Evolutionary conservation across 2,888 invertebrate species (phyloP).

Genomic region (Meandrusa payeni): DNA sequence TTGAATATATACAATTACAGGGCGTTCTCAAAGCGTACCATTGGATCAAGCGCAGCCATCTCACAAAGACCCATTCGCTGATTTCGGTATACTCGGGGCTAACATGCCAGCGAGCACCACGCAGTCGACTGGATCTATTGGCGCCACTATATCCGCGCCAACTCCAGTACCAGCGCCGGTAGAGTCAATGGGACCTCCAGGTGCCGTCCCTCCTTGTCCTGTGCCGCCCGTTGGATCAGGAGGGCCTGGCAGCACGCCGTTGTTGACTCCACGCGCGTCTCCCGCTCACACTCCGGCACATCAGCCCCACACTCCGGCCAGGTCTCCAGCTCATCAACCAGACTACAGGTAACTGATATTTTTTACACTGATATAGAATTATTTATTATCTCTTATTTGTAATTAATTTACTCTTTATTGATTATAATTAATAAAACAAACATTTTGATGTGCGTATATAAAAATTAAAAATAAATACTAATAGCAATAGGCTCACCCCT

Average conservation of each 20-base stretch:
- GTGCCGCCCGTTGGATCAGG: slow-evolving; percentile 21
- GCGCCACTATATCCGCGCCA: slow-evolving; percentile 9
- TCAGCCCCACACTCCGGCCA: slow-evolving; percentile 50
- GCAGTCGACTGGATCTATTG: slow-evolving; percentile 21
- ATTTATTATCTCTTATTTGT: too few species aligned
- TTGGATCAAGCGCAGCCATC: slow-evolving; percentile 70
- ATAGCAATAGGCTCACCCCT: too few species aligned
- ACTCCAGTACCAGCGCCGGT: slow-evolving; percentile 9
- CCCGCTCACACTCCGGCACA: slow-evolving; percentile 58
- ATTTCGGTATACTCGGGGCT: slow-evolving; percentile 77
- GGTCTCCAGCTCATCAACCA: slow-evolving; percentile 68
- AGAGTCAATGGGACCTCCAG: too few species aligned
- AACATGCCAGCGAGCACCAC: slow-evolving; percentile 26
- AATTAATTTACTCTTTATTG: too few species aligned
- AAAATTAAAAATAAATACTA: too few species aligned
- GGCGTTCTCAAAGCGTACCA: slow-evolving; percentile 59
- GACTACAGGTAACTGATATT: slow-evolving; percentile 77
- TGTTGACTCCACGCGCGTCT: slow-evolving; percentile 49
- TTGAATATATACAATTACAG: too few species aligned
- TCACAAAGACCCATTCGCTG: slow-evolving; percentile 87
- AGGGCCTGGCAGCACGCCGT: slow-evolving; percentile 33
- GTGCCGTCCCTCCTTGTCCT: slow-evolving; percentile 9
- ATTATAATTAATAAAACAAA: too few species aligned
- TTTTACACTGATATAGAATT: too few species aligned
- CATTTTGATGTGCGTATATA: too few species aligned